Conservation (phyloP, 2,797 vertebrate species). For the Syngnathus acus region DNA sequence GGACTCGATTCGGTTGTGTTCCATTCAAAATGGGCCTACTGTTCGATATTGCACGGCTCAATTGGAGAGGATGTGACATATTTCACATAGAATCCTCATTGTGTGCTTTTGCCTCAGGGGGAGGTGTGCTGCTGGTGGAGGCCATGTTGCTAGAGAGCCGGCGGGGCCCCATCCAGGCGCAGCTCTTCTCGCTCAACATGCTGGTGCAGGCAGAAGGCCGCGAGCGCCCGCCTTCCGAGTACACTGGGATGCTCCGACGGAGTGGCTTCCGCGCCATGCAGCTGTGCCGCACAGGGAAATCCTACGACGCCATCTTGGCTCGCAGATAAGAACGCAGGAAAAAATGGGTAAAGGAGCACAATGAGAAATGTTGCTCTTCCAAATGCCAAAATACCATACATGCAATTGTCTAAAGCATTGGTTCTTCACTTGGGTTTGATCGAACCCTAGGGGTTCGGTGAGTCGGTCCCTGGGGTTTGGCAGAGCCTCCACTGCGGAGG, state of each 20-base stretch:
- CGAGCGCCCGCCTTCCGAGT: conserved; percentile 61
- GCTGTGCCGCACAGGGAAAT: conserved; percentile 67
- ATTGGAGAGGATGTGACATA: neutral
- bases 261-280: conserved; percentile 61
- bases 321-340: conserved; percentile 37
- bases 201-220: conserved; percentile 65
- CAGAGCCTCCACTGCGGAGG: too few species aligned
- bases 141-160: conserved; percentile 65
- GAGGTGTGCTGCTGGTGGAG: conserved; percentile 67
- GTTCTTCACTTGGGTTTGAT: too few species aligned
- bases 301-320: conserved; percentile 69
- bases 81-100: too few species aligned
- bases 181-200: conserved; percentile 74
- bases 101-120: conserved; percentile 36
- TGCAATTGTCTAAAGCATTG: too few species aligned
- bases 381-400: too few species aligned
- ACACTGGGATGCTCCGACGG: conserved; percentile 47
- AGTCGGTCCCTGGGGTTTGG: too few species aligned
- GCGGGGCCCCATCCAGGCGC: conserved; percentile 60
- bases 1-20: too few species aligned
- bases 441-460: too few species aligned
- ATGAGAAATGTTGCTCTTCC: neutral
- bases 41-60: neutral
- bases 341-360: neutral
- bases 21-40: too few species aligned